phyloP scores from a whole-genome alignment of 2,797 vertebrate genomes.

The Acanthurus tractus region DNA sequence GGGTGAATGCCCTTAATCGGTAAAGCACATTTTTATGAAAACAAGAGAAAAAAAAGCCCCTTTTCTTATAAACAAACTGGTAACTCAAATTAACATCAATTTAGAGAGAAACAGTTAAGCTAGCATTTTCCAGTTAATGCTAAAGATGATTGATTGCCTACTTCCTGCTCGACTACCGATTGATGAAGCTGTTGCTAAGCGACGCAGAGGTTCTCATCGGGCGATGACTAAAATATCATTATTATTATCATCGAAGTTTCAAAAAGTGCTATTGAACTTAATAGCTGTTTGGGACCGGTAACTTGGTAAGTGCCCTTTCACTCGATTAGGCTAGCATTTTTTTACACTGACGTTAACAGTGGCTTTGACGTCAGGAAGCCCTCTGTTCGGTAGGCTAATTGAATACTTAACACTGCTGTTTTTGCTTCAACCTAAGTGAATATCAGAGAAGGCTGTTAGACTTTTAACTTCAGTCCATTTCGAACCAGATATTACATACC shows the following conservation, averaged over 20 bases:
- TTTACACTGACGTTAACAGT: too few relatives aligned
- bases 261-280: not conserved
- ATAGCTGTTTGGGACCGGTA: not conserved
- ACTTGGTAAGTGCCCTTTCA: too few relatives aligned
- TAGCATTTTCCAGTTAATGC: not conserved
- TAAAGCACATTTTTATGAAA: not conserved
- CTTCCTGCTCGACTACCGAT: not conserved
- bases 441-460: not conserved
- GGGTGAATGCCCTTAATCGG: not conserved
- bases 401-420: not conserved
- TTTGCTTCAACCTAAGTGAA: not conserved
- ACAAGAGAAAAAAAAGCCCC: too few relatives aligned
- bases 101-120: not conserved
- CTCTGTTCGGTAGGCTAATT: not conserved
- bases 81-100: not conserved
- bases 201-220: not conserved
- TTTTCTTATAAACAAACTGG: too few relatives aligned
- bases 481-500: too few relatives aligned
- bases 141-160: not conserved
- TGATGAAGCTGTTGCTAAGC: conserved; percentile 10
- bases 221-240: not conserved
- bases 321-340: too few relatives aligned
- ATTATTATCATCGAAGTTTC: not conserved
- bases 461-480: not conserved
- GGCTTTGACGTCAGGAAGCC: too few relatives aligned